Percentiles rank a stretch among this genome's conserved stretches.
phyloP scores from a whole-genome alignment of 2,888 invertebrate genomes.

The Pammene fasciana region DNA sequence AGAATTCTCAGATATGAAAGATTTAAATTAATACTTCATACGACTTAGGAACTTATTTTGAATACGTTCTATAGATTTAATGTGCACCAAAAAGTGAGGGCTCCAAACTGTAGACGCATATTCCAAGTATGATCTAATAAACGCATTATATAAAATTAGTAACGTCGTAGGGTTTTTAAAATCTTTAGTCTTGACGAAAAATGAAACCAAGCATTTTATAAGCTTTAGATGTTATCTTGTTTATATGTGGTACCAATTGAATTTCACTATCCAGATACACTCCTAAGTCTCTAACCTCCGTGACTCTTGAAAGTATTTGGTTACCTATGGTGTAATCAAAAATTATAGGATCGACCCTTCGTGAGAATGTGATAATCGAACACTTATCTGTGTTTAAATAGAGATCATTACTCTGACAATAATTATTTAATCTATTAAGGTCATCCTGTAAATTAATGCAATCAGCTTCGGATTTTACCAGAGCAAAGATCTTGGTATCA shows the following conservation, averaged over 20 bases:
- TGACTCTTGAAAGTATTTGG: background rate
- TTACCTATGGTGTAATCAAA: background rate
- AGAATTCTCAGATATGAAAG: too few species aligned
- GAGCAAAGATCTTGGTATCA: background rate
- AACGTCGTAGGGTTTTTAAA: background rate
- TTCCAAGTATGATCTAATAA: background rate
- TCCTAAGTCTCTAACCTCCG: background rate
- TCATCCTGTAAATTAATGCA: background rate
- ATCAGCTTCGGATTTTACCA: background rate
- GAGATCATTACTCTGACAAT: background rate
- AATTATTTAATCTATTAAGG: background rate
- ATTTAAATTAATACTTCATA: background rate
- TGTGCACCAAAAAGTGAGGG: background rate
- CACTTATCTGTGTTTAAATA: background rate
- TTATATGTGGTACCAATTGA: too few species aligned
- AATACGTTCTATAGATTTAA: background rate
- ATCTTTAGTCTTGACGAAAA: background rate
- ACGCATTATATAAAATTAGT: background rate
- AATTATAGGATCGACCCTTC: background rate
- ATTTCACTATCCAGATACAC: too few species aligned
- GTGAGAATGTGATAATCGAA: background rate
- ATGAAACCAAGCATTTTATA: background rate
- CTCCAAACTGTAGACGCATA: background rate
- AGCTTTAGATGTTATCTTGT: too few species aligned
- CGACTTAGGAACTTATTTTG: background rate